Base-by-base conservation (phyloP, 1,140 invertebrate species). In the Sarcophaga bullata region DNA sequence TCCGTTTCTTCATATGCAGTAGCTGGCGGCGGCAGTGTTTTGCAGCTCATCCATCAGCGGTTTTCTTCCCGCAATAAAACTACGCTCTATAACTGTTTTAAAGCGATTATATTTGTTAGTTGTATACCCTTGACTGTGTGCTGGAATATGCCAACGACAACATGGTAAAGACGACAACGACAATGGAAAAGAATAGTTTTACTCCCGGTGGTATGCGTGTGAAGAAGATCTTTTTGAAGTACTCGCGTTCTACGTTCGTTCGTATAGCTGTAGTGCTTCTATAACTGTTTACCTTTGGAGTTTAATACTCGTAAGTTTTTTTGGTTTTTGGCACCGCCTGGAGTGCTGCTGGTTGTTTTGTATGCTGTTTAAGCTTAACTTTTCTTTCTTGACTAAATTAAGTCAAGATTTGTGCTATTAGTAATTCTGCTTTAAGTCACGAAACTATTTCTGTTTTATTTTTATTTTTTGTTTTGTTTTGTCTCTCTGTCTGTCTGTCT, bases 351-450 rank as follows among this genome's bases (percentile, higher is more conserved):
- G 19, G 62, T 37, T 37, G 4, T 37, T 37, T 37, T 37, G 25
- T 37, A 2, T 37, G 25, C 25, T 37, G 4, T 68, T 25, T 19
- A 68, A 68, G 54, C 54, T 58, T 58, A 58, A 58, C 54, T 58
- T n/a, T 58, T 13, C 11, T n/a, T 58, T 58, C 54, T 37, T 58
- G 54, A 68, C 62, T 68, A 25, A 68, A 68, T 68, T 68, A 68
- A 68, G 62, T 68, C 62, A 68, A 68, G 62, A 17, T 58, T 58
- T 19, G 17, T 25, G n/a, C 17, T 68, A 25, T 68, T 68, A 68
- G 62, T 68, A 58, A 58, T n/a, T 58, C 54, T n/a, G 62, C 17
- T 68, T 68, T 19, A 19, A 68, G 62, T 68, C 62, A 68, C 62
- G 62, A 68, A 68, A 68, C 62, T 68, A 19, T 58, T 58, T 58